phyloP scores from a whole-genome alignment of 2,888 invertebrate genomes.

The Synanthedon myopaeformis region DNA sequence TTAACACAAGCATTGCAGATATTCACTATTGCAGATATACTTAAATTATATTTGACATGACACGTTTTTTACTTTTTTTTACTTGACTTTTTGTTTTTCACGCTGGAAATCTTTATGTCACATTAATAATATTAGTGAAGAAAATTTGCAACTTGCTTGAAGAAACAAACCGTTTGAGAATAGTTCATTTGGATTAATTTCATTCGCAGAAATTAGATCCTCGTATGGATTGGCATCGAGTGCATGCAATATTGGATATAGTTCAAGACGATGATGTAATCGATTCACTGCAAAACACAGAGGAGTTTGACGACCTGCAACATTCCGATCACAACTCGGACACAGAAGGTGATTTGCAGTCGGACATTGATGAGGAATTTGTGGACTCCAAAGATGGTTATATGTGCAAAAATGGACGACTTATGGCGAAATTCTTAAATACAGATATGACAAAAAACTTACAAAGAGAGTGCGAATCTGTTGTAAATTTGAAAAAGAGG shows the following conservation, averaged over 20 bases:
- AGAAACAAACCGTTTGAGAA: conserved; percentile 27
- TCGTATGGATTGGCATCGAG: conserved; percentile 63
- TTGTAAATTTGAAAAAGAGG: conserved; percentile 28
- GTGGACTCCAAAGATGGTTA: conserved; percentile 40
- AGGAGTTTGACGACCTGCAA: conserved; percentile 48
- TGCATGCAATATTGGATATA: conserved; percentile 59
- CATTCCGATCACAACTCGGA: conserved; percentile 57
- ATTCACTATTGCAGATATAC: conserved; percentile 11
- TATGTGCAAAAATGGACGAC: conserved; percentile 34
- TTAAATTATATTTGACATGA: conserved; percentile 20
- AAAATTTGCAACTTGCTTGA: conserved; percentile 1
- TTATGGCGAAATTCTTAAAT: conserved; percentile 31
- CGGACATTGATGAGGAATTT: conserved; percentile 31
- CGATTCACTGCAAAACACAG: conserved; percentile 49
- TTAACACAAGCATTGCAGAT: conserved; percentile 9
- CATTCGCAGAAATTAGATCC: conserved; percentile 65
- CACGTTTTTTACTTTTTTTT: conserved; percentile 14
- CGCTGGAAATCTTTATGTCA: not conserved
- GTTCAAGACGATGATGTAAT: conserved; percentile 57
- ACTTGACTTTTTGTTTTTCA: not conserved
- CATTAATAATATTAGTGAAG: not conserved
- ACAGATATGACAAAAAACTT: not conserved
- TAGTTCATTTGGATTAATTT: conserved; percentile 61
- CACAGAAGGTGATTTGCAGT: conserved; percentile 42
- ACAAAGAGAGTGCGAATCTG: conserved; percentile 9